Base-by-base conservation (phyloP, 1,140 invertebrate genomes). In the Drosophila willistoni region DNA sequence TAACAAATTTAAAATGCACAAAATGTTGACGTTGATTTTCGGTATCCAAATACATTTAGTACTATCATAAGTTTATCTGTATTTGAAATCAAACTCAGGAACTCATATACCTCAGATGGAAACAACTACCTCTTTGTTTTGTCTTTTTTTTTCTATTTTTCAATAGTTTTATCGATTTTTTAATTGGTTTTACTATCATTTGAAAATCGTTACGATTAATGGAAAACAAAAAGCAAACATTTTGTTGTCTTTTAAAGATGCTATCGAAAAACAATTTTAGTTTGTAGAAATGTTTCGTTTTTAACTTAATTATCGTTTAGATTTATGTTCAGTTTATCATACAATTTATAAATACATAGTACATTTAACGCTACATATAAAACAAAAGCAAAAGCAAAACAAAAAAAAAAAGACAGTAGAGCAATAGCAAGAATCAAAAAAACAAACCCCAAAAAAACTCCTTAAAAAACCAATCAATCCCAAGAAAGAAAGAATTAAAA, bases 101-200 rank as follows among this genome's bases (percentile, higher is more conserved):
- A 91, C 90, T 90, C 84, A 91, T 90, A 91, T 91, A 91, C 90
- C 90, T 91, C 90, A 91, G 77, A 72, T 68, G 69, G 79, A 86
- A 86, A 87, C 69, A 77, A 77, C 63, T 82, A 82, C 71, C 74
- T 78, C 79, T 78, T 82, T 82, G 66, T 78, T 80, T 81, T 79
- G 66, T 78, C 76, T 81, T 79, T 68, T 78, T 76, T 81, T 79
- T 71, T 63, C 64, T 56, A 71, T 64, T 44, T 68, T 73, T 65
- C 75, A 78, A 55, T 39, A 51, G 29, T 29, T 7, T 57, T 75
- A 34, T 70, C 77, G 69, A 62, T 63, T 64, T 64, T 56, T 29
- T 47, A 33, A 61, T 76, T 70, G 33, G 36, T 70, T 63, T 55
- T 71, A 51, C 42, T 39, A 68, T 66, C n/a, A 47, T 69, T 80